Percentiles rank a stretch among this genome's conserved stretches.
Conservation (phyloP, 2,797 vertebrate species). For the Alectoris magna region DNA sequence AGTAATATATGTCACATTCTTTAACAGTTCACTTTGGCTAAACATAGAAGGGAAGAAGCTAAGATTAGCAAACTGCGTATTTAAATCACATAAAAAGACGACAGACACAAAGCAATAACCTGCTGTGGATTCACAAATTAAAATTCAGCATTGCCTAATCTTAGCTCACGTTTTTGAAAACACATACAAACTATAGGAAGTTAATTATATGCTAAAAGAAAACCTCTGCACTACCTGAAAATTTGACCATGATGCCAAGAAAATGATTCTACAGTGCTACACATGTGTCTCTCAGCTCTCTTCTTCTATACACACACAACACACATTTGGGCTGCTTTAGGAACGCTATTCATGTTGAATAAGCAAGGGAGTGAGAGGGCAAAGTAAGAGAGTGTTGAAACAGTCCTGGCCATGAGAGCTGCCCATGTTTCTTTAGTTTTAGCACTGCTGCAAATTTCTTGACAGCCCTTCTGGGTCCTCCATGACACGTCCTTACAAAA, state of each 20-base stretch:
- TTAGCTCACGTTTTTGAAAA: not conserved
- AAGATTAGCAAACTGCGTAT: slow-evolving; percentile 34
- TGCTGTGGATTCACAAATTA: not conserved
- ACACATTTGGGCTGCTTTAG: accelerated
- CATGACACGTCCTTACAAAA: not conserved
- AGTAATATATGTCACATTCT: slow-evolving; percentile 79
- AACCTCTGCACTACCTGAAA: not conserved
- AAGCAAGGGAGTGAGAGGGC: not conserved
- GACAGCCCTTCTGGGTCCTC: slow-evolving; percentile 13
- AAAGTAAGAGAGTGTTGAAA: not conserved
- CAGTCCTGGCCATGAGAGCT: slow-evolving; percentile 19
- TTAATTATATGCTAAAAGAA: not conserved
- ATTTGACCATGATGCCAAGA: not conserved
- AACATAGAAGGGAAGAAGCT: slow-evolving; percentile 68
- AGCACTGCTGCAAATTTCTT: not conserved
- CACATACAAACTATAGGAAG: not conserved
- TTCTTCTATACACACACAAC: not conserved
- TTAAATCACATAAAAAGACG: slow-evolving; percentile 58
- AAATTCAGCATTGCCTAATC: not conserved
- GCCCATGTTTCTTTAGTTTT: slow-evolving; percentile 10
- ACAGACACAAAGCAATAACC: not conserved
- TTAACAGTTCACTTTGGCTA: slow-evolving; percentile 76
- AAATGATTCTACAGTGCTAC: not conserved
- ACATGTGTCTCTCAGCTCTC: not conserved
- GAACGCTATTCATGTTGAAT: not conserved